A percentile compares a stretch with the other conserved stretches of the same genome.
phyloP scores from a whole-genome alignment of 2,113 vertebrate species.

The Malurus elegans region DNA sequence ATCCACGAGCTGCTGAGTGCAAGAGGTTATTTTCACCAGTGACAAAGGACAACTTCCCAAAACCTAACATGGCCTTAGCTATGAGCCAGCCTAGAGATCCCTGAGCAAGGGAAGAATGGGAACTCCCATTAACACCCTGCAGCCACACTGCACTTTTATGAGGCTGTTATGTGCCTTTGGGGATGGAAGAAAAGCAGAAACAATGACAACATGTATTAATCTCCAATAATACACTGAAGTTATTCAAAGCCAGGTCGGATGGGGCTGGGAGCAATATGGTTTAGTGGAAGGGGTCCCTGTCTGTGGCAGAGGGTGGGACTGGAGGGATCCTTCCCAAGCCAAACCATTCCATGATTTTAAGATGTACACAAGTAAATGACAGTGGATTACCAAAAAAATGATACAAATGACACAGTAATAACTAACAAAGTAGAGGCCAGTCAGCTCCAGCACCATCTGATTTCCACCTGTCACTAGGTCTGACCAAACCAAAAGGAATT shows the following conservation, averaged over 20 bases:
- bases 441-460: neutral
- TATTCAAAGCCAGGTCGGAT: neutral
- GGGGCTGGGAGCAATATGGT: neutral
- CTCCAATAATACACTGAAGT: neutral
- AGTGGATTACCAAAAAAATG: neutral
- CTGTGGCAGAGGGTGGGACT: neutral
- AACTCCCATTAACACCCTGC: neutral
- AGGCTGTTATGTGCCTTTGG: neutral
- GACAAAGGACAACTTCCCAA: neutral
- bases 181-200: neutral
- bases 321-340: neutral
- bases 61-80: neutral
- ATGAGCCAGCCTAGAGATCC: neutral
- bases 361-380: neutral
- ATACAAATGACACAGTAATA: neutral
- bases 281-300: neutral
- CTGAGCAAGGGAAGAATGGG: rapidly evolving
- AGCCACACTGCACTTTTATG: neutral
- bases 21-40: neutral
- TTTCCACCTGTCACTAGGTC: neutral
- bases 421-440: neutral
- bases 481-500: neutral
- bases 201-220: neutral
- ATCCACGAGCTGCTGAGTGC: neutral
- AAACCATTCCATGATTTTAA: neutral